A percentile compares a stretch with the other conserved stretches of the same genome.
These are phyloP conservation scores for Cherax destructor DNA, from an alignment of 1,140 invertebrate genomes.

Conservation along the genomic window DNA sequence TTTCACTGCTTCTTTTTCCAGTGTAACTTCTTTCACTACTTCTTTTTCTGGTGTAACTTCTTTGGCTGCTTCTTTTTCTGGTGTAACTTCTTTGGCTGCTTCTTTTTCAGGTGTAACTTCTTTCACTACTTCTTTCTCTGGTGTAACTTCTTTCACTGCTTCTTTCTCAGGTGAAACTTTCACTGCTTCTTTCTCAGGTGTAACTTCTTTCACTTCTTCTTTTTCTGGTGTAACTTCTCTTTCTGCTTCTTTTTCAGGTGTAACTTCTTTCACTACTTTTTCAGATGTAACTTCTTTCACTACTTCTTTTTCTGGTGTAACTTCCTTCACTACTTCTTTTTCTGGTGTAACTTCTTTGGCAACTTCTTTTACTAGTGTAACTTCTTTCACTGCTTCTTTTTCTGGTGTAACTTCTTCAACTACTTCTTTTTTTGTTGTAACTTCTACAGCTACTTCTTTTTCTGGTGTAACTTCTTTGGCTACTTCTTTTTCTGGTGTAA, in stretches of 20 bases:
- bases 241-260: neutral
- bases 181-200: neutral
- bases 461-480: no score
- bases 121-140: neutral
- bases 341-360: no score
- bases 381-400: no score
- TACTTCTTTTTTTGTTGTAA: no score
- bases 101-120: neutral
- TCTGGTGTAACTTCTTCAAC: no score
- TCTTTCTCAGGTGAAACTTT: neutral
- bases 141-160: neutral
- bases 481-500: no score
- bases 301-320: no score
- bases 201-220: slow-evolving; percentile 1
- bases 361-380: no score
- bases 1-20: neutral
- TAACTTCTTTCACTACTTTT: neutral
- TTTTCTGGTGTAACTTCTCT: neutral
- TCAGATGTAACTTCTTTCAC: neutral
- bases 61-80: neutral
- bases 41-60: neutral
- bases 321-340: neutral
- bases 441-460: no score
- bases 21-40: neutral
- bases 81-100: neutral